phyloP scores from a whole-genome alignment of 2,797 vertebrate genomes.

The Poecilia gillii region DNA sequence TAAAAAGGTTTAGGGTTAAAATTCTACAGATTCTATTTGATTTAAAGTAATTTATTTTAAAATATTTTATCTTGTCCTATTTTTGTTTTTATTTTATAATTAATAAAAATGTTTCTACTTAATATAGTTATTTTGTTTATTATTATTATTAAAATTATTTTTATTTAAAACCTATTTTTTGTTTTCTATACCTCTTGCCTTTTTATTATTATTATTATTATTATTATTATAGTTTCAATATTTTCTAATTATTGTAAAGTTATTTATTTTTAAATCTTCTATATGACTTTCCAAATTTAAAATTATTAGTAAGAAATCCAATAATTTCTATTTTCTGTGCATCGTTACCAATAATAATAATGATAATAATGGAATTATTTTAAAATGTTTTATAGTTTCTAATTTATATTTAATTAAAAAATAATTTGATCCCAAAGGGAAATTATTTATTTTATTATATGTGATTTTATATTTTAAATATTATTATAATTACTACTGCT shows the following conservation, averaged over 20 bases:
- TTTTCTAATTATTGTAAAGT: not conserved
- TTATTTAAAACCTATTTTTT: too few species aligned
- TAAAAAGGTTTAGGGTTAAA: not conserved
- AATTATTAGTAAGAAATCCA: too few species aligned
- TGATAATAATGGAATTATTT: too few species aligned
- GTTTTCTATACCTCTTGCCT: too few species aligned
- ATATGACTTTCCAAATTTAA: too few species aligned
- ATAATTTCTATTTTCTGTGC: not conserved
- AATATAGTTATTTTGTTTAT: not conserved
- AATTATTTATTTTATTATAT: too few species aligned
- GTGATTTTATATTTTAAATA: too few species aligned
- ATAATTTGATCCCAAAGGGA: too few species aligned
- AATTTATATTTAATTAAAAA: too few species aligned
- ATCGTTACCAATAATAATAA: not conserved
- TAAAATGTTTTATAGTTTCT: too few species aligned
- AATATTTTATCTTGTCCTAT: not conserved
- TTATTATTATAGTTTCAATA: not conserved
- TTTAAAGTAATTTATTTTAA: not conserved
- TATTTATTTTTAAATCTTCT: not conserved
- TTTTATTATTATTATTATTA: too few species aligned
- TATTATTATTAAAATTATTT: too few species aligned
- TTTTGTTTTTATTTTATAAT: not conserved
- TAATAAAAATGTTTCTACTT: not conserved
- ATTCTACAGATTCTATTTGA: not conserved
- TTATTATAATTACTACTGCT: not conserved